A percentile compares a stretch with the other conserved stretches of the same genome.
These are phyloP conservation scores for Melanchra persicariae DNA, from an alignment of 2,888 invertebrate genomes.

Conservation along the genomic window DNA sequence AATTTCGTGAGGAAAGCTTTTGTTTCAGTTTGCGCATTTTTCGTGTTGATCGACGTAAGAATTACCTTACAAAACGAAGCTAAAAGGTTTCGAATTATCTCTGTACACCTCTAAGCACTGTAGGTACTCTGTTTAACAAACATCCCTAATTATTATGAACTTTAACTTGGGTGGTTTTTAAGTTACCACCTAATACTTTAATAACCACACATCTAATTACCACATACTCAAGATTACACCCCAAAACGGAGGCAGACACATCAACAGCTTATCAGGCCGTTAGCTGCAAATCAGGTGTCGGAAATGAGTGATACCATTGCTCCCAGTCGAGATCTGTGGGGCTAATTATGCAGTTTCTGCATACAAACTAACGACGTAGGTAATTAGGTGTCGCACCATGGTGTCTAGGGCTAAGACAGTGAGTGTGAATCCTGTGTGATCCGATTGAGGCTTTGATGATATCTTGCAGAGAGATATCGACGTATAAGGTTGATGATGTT, in stretches of 20 bases:
- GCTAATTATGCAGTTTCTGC: slow-evolving; percentile 49
- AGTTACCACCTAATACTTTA: not conserved
- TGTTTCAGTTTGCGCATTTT: not conserved
- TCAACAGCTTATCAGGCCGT: slow-evolving; percentile 50
- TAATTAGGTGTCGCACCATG: slow-evolving; percentile 32
- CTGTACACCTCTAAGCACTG: too few relatives aligned
- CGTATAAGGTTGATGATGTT: not conserved
- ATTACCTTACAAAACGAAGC: not conserved
- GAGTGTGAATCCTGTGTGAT: slow-evolving; percentile 14
- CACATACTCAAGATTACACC: slow-evolving; percentile 23
- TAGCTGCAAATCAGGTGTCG: slow-evolving; percentile 54
- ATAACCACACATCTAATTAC: slow-evolving; percentile 1
- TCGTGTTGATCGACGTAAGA: not conserved
- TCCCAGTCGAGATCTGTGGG: slow-evolving; percentile 26
- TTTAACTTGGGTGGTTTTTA: not conserved
- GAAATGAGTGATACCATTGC: slow-evolving; percentile 54
- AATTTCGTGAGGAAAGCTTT: slow-evolving; percentile 19
- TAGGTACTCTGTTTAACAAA: too few relatives aligned
- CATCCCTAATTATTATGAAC: too few relatives aligned
- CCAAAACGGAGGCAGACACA: slow-evolving; percentile 21
- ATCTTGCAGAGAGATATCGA: not conserved
- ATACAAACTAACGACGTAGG: slow-evolving; percentile 41
- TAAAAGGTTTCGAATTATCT: not conserved
- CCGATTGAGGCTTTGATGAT: slow-evolving; percentile 2
- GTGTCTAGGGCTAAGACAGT: not conserved